Evolutionary conservation across 64 coral and sea anemone species (phyloP).

Genomic region (Catalaphyllia jardinei): DNA sequence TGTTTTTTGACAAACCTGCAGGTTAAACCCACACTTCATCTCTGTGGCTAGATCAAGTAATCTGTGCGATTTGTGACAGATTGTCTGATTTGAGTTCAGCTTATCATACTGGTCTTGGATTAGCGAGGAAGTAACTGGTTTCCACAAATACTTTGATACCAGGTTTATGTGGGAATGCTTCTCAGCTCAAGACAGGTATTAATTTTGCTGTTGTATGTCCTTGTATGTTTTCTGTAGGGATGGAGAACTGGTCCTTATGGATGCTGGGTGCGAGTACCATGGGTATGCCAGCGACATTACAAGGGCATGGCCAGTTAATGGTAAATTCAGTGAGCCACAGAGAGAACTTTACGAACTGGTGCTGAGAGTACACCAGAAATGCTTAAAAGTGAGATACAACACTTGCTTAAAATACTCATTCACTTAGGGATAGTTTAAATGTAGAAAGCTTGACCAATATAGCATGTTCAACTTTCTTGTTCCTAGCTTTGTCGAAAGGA

Average conservation of each 20-base stretch:
- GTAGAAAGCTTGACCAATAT: background rate
- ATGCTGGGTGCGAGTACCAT: slow-evolving; percentile 93
- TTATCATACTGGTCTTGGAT: too few relatives aligned
- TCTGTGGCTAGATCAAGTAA: too few relatives aligned
- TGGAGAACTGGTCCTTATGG: slow-evolving; percentile 89
- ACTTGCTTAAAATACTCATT: too few relatives aligned
- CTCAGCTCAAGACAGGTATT: background rate
- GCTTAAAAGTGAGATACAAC: slow-evolving; percentile 62
- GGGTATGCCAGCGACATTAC: slow-evolving; percentile 97
- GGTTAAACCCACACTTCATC: too few relatives aligned
- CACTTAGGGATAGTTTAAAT: too few relatives aligned
- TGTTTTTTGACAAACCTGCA: too few relatives aligned
- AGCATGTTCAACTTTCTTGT: background rate
- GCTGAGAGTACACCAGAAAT: slow-evolving; percentile 86
- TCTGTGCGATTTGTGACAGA: too few relatives aligned
- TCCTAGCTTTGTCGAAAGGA: slow-evolving; percentile 88
- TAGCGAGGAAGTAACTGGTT: too few relatives aligned
- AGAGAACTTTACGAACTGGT: slow-evolving; percentile 89
- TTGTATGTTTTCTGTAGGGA: slow-evolving; percentile 50
- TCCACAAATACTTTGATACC: too few relatives aligned
- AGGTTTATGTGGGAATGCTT: background rate
- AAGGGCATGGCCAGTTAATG: slow-evolving; percentile 91
- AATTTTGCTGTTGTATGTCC: background rate
- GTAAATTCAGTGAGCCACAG: slow-evolving; percentile 82
- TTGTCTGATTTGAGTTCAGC: too few relatives aligned